Evolutionary conservation across 2,797 vertebrate genomes (phyloP).

Genomic region (Anguilla anguilla): DNA sequence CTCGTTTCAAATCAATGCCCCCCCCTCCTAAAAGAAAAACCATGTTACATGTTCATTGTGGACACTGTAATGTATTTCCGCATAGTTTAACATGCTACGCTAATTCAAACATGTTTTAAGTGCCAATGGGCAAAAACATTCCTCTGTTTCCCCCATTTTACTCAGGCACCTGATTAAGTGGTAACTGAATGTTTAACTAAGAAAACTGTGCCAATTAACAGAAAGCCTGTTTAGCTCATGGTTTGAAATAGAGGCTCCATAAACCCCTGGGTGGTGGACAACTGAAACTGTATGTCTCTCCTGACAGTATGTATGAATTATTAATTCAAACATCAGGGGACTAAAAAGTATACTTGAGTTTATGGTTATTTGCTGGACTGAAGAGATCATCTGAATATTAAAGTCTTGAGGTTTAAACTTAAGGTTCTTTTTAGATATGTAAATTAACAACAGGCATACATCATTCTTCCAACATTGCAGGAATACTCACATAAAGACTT

Average conservation of each 20-base stretch:
- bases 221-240: not conserved
- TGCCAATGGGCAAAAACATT: not conserved
- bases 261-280: not conserved
- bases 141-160: not conserved
- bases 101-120: not conserved
- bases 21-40: not conserved
- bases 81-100: not conserved
- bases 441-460: not conserved
- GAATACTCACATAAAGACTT: not conserved
- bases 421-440: not conserved
- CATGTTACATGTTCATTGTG: not conserved
- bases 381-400: not conserved
- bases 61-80: not conserved
- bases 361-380: not conserved
- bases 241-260: not conserved
- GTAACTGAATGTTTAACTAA: not conserved
- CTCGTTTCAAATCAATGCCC: not conserved
- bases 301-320: not conserved
- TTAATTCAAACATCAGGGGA: not conserved
- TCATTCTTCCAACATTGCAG: not conserved
- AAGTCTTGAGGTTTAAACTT: not conserved
- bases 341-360: not conserved
- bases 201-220: not conserved
- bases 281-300: not conserved
- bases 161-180: not conserved